Evolutionary conservation across 2,113 vertebrate genomes (phyloP), one percentile per base, ranked within the genome.

Genomic region (Chaetodon trifascialis): DNA sequence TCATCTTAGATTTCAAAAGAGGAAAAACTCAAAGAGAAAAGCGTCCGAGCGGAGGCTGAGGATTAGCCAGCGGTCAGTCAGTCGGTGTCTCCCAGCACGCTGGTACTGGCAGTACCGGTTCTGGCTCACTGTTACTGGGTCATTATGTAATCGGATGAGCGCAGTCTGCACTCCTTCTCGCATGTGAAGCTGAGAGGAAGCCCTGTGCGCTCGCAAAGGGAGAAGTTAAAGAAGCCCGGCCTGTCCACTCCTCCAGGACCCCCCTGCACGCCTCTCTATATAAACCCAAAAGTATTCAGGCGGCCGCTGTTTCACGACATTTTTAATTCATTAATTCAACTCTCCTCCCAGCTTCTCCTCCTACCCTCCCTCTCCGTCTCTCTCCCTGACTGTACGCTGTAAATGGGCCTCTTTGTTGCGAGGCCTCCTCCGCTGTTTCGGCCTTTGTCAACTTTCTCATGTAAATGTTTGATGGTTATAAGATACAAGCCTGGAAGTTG

Each of bases 281-380:
- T 88, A 91, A 90, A 89, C 83, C 84, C 81, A 83, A 90, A 88
- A 72, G 80, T 73, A 71, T 92, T 92, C 92, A 89, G 86, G 74
- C 68, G 2, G 84, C 77, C 64, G 47, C 63, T 89, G 82, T 88
- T 91, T 91, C 77, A 75, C 80, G 49, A 93, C 90, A 92, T 91
- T 94, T 94, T 94, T 94, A 92, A 94, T 95, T 95, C 91, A 95
- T 95, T 93, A 93, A 95, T 94, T 94, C 94, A 85, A 80, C 88
- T 92, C 92, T 87, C 91, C 92, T 88, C 94, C 91, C 92, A 90
- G 84, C 82, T 76, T 86, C 88, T 82, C 90, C 90, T 92, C 86
- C 89, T 58, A 84, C 91, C 89, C 89, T 79, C 87, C 84, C 88
- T 79, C 83, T 62, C 87, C 54, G 52, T 54, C 63, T 71, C 81